Percentiles rank a stretch among this genome's conserved stretches.
These are phyloP conservation scores for Phylloscopus trochiloides DNA, from an alignment of 2,113 vertebrate genomes.

Conservation along the genomic window DNA sequence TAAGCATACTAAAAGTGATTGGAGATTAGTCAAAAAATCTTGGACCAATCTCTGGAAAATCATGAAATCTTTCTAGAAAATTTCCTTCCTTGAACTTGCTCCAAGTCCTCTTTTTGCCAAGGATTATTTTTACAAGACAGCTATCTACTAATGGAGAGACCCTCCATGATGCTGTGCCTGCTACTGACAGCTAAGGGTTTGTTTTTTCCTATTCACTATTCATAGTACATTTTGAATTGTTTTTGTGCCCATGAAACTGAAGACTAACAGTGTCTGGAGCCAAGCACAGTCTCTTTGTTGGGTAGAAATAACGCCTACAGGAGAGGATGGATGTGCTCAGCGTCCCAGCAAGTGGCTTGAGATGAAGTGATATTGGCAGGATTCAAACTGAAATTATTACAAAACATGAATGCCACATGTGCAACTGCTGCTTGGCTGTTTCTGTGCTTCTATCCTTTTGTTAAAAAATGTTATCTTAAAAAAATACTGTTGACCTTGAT, in stretches of 20 bases:
- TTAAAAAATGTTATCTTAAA: slow-evolving; percentile 59
- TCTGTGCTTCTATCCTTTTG: slow-evolving; percentile 48
- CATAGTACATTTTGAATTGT: slow-evolving; percentile 47
- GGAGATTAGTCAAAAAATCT: neutral
- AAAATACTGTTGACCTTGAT: slow-evolving; percentile 54
- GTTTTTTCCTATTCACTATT: slow-evolving; percentile 54
- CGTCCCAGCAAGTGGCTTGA: slow-evolving; percentile 55
- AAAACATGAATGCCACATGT: slow-evolving; percentile 62
- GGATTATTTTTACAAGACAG: slow-evolving; percentile 17
- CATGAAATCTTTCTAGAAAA: neutral
- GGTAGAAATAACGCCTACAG: slow-evolving; percentile 61
- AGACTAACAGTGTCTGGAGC: slow-evolving; percentile 49
- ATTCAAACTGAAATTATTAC: slow-evolving; percentile 61
- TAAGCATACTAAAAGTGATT: neutral
- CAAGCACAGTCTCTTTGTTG: slow-evolving; percentile 62
- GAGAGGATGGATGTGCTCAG: slow-evolving; percentile 62
- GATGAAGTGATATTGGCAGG: slow-evolving; percentile 65
- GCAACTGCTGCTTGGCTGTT: slow-evolving; percentile 55
- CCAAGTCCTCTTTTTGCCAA: neutral
- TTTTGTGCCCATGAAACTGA: slow-evolving; percentile 53
- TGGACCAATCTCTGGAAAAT: neutral
- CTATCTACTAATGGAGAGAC: neutral
- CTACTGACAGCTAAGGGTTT: neutral
- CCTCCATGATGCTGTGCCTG: slow-evolving; percentile 16
- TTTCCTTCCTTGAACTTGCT: neutral